A percentile compares a stretch with the other conserved stretches of the same genome.
phyloP scores from a whole-genome alignment of 1,140 invertebrate genomes.

The Drosophila tristis region DNA sequence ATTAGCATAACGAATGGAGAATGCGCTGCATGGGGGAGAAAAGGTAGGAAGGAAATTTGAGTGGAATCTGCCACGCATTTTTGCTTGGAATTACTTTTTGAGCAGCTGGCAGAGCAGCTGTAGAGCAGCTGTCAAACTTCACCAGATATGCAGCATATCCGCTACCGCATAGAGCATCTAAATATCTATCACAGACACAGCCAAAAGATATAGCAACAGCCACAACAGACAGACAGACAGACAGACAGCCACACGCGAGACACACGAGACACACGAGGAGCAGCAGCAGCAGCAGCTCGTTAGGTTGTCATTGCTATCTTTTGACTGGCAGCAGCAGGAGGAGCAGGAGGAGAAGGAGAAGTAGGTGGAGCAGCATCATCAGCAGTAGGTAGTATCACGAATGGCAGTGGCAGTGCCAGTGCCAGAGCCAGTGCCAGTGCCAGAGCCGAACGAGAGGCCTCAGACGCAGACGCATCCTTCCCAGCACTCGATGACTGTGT shows the following conservation, averaged over 20 bases:
- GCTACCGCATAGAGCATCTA: slow-evolving; percentile 37
- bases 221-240: slow-evolving; percentile 42
- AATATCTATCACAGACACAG: slow-evolving; percentile 43
- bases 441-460: background rate
- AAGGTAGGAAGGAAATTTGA: too few species aligned
- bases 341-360: slow-evolving; percentile 13
- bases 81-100: too few species aligned
- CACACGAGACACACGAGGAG: slow-evolving; percentile 17
- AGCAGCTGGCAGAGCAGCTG: background rate
- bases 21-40: slow-evolving; percentile 13
- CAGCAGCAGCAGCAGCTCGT: slow-evolving; percentile 56
- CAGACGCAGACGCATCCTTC: background rate
- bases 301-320: slow-evolving; percentile 78
- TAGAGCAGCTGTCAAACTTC: background rate
- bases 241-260: slow-evolving; percentile 33
- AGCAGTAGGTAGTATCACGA: slow-evolving; percentile 15
- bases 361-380: slow-evolving; percentile 41
- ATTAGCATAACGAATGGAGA: background rate
- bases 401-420: slow-evolving; percentile 1
- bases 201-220: slow-evolving; percentile 33
- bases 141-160: slow-evolving; percentile 13
- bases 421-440: slow-evolving; percentile 43
- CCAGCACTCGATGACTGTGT: slow-evolving; percentile 13
- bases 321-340: slow-evolving; percentile 61
- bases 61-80: too few species aligned